phyloP scores from a whole-genome alignment of 1,140 invertebrate genomes.

The Atopsyche davidsoni region DNA sequence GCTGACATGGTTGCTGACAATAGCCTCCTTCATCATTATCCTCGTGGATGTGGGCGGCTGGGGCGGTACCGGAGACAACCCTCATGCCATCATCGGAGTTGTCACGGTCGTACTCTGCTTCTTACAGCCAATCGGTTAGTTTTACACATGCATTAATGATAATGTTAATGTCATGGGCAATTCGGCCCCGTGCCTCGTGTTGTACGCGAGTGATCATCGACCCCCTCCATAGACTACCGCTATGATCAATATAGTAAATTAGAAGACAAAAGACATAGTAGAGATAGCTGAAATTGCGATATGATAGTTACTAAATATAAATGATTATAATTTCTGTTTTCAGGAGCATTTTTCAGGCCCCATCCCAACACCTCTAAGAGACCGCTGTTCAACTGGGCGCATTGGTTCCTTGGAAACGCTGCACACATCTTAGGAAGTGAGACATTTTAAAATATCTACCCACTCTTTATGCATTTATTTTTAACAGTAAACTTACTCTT shows the following conservation, averaged over 20 bases:
- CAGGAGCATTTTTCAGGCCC: constrained; percentile 78
- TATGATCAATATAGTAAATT: too few species aligned
- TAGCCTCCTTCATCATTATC: constrained; percentile 74
- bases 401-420: constrained; percentile 89
- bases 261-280: too few species aligned
- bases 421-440: constrained; percentile 87
- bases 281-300: too few species aligned
- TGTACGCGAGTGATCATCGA: too few species aligned
- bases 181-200: too few species aligned
- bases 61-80: constrained; percentile 59
- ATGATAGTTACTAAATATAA: too few species aligned
- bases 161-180: too few species aligned
- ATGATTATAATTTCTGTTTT: constrained; percentile 30
- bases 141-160: too few species aligned
- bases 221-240: too few species aligned
- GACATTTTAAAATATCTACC: too few species aligned
- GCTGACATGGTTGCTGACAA: constrained; percentile 71
- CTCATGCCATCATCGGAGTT: constrained; percentile 75
- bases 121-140: constrained; percentile 71
- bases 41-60: constrained; percentile 77
- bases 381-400: constrained; percentile 89
- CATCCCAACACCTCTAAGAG: constrained; percentile 74
- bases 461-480: too few species aligned
- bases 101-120: constrained; percentile 75
- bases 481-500: too few species aligned